Conservation (phyloP, 1,140 invertebrate species). For the Zophobas morio region DNA sequence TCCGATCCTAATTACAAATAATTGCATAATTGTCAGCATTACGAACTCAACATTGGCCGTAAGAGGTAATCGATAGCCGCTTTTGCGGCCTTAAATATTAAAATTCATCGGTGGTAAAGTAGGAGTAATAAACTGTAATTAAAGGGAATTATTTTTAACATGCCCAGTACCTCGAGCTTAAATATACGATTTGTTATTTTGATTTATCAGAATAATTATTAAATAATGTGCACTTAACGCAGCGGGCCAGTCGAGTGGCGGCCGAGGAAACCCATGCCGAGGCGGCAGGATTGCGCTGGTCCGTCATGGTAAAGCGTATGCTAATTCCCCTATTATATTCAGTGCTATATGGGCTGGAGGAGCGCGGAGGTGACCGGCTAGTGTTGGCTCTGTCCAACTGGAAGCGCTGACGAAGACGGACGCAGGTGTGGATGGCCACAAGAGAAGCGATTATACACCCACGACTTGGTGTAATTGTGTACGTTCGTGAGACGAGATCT, state of each 20-base stretch:
- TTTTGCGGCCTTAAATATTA: slow-evolving; percentile 48
- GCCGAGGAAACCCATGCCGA: too few species aligned
- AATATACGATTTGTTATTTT: slow-evolving; percentile 67
- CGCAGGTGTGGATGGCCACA: slow-evolving; percentile 48
- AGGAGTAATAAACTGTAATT: slow-evolving; percentile 66
- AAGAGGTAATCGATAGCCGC: slow-evolving; percentile 46
- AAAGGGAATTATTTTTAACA: slow-evolving; percentile 67
- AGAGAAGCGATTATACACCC: slow-evolving; percentile 63
- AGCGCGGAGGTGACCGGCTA: slow-evolving; percentile 20
- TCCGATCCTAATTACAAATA: slow-evolving; percentile 44
- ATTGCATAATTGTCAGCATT: slow-evolving; percentile 47
- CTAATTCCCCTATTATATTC: slow-evolving; percentile 68
- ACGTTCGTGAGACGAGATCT: slow-evolving; percentile 63
- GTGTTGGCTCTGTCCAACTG: slow-evolving; percentile 16
- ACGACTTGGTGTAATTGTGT: slow-evolving; percentile 62
- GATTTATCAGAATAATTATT: slow-evolving; percentile 69
- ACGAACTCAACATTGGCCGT: slow-evolving; percentile 36
- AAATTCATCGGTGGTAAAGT: slow-evolving; percentile 56
- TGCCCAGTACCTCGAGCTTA: slow-evolving; percentile 60
- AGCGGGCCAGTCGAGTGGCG: slow-evolving; percentile 52
- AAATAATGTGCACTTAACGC: slow-evolving; percentile 67
- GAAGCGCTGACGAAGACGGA: slow-evolving; percentile 48
- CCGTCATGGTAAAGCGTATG: slow-evolving; percentile 62
- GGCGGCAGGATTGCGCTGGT: slow-evolving; percentile 1
- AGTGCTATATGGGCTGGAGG: slow-evolving; percentile 64